A percentile compares a stretch with the other conserved stretches of the same genome.
These are phyloP conservation scores for Cyanoderma ruficeps DNA, from an alignment of 2,113 vertebrate species.

Conservation along the genomic window DNA sequence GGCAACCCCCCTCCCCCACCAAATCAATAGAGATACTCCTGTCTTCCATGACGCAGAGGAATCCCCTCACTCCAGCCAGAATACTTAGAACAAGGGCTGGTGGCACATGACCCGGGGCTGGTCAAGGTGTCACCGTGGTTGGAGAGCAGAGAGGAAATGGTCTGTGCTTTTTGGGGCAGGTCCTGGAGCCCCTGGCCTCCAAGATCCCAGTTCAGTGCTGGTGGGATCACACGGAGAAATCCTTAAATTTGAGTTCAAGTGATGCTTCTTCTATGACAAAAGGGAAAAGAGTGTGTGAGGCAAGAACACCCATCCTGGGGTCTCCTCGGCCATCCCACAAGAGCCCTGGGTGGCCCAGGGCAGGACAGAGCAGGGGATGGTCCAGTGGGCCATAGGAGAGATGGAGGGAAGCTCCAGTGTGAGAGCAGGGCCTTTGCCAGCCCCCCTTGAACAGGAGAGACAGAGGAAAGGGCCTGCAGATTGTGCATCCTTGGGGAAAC, in stretches of 20 bases:
- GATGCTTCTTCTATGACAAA: background rate
- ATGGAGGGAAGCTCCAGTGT: background rate
- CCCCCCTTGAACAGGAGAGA: background rate
- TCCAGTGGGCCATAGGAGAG: fast-evolving
- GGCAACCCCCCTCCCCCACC: background rate
- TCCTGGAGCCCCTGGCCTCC: background rate
- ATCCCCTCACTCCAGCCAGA: background rate
- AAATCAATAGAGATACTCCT: background rate
- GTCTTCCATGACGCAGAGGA: background rate
- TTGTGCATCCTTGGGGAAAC: background rate
- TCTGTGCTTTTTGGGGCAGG: background rate
- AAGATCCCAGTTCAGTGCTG: background rate
- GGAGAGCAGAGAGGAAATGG: background rate
- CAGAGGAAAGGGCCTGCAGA: background rate
- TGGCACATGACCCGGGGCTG: background rate
- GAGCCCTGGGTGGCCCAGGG: background rate
- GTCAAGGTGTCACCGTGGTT: background rate
- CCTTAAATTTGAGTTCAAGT: background rate
- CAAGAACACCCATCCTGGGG: background rate
- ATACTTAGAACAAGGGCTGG: background rate
- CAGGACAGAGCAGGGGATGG: background rate
- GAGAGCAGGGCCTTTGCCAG: background rate
- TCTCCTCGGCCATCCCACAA: background rate
- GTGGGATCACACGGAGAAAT: background rate
- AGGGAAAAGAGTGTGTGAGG: background rate